Evolutionary conservation across 2,888 invertebrate species (phyloP).

Genomic region (Eristalis intricaria): DNA sequence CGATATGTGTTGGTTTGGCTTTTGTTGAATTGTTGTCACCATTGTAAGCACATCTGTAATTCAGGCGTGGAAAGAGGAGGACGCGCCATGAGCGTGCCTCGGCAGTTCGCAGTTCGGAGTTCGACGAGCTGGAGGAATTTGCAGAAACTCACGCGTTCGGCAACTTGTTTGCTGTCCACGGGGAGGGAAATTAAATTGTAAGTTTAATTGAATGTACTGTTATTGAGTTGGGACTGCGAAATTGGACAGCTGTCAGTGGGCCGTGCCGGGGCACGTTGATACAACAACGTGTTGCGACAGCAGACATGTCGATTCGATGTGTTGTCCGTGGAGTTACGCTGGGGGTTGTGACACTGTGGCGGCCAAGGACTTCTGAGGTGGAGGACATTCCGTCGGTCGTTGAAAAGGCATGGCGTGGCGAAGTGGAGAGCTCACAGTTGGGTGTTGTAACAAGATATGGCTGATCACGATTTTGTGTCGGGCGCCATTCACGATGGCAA

Average conservation of each 20-base stretch:
- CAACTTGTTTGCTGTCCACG: conserved; percentile 2
- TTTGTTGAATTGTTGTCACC: conserved; percentile 72
- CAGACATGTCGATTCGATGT: neutral
- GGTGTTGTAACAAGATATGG: too few species aligned
- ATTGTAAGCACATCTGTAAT: conserved; percentile 70
- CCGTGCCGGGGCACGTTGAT: conserved; percentile 2
- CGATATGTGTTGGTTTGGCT: conserved; percentile 70
- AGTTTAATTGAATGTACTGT: conserved; percentile 32
- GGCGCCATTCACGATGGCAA: too few species aligned
- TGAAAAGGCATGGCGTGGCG: too few species aligned
- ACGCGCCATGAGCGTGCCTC: neutral
- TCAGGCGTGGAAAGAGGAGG: neutral
- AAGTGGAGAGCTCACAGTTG: too few species aligned
- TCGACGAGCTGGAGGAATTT: conserved; percentile 14
- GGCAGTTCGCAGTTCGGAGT: neutral
- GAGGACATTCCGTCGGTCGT: neutral
- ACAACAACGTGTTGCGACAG: neutral
- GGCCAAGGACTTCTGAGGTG: neutral
- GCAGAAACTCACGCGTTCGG: conserved; percentile 8
- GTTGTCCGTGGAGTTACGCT: neutral
- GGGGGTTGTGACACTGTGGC: neutral
- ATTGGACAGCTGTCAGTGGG: conserved; percentile 7
- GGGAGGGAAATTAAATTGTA: conserved; percentile 40
- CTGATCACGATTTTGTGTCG: too few species aligned
- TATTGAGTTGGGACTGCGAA: conserved; percentile 6